These are phyloP conservation scores for Congeria kusceri DNA, from an alignment of 2,888 invertebrate species.

Conservation along the genomic window DNA sequence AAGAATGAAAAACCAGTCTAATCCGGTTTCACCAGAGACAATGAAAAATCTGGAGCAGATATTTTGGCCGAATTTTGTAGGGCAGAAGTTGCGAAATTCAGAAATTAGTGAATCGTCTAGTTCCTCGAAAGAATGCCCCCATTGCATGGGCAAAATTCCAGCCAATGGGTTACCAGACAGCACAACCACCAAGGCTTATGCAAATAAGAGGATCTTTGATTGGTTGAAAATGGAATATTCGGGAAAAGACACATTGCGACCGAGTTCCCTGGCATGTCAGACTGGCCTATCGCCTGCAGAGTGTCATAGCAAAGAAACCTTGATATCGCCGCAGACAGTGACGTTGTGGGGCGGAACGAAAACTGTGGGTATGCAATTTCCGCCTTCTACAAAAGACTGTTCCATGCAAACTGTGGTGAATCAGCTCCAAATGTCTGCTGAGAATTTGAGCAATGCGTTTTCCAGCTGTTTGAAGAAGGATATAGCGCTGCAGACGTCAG, in stretches of 20 bases:
- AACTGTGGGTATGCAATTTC: slow-evolving; percentile 80
- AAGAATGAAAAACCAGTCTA: slow-evolving; percentile 75
- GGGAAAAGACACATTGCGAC: slow-evolving; percentile 50
- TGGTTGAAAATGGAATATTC: slow-evolving; percentile 68
- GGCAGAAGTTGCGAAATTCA: slow-evolving; percentile 48
- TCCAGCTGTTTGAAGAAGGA: slow-evolving; percentile 33
- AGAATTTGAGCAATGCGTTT: neutral
- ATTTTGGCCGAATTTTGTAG: slow-evolving; percentile 69
- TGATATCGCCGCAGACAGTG: slow-evolving; percentile 77
- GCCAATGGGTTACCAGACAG: slow-evolving; percentile 38
- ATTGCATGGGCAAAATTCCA: slow-evolving; percentile 46
- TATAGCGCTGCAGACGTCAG: slow-evolving; percentile 61
- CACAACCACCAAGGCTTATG: slow-evolving; percentile 52
- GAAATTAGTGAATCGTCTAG: slow-evolving; percentile 60
- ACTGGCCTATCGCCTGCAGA: slow-evolving; percentile 53
- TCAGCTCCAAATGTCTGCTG: neutral
- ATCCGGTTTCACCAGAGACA: slow-evolving; percentile 78
- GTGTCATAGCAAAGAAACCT: slow-evolving; percentile 66
- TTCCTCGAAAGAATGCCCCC: slow-evolving; percentile 56
- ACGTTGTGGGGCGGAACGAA: slow-evolving; percentile 81
- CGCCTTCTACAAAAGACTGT: slow-evolving; percentile 79
- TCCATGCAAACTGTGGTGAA: slow-evolving; percentile 75
- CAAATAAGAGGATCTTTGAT: slow-evolving; percentile 68
- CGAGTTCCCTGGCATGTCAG: slow-evolving; percentile 62
- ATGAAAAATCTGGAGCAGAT: slow-evolving; percentile 77